A percentile compares a stretch with the other conserved stretches of the same genome.
Evolutionary conservation across 2,888 invertebrate species (phyloP).

Genomic region (Stomorhina lunata): DNA sequence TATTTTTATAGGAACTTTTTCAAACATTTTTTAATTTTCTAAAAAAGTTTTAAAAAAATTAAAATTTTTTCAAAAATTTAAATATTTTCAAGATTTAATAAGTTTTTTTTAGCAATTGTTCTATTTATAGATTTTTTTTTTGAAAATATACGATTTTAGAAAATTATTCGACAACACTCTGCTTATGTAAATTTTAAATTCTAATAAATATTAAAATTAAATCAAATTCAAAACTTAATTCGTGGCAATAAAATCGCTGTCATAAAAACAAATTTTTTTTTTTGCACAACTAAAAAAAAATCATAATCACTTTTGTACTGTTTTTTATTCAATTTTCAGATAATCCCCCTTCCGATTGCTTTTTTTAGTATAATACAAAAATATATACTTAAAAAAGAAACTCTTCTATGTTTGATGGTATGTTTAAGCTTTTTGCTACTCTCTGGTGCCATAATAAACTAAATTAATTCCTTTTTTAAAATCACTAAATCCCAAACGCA

Average conservation of each 20-base stretch:
- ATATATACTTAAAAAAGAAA: neutral
- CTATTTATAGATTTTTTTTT: no score
- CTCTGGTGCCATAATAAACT: constrained; percentile 47
- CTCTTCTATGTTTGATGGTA: neutral
- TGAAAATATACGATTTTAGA: no score
- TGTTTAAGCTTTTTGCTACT: neutral
- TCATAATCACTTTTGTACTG: constrained; percentile 10
- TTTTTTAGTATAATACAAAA: neutral
- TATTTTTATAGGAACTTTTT: no score
- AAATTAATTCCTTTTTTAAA: constrained; percentile 59
- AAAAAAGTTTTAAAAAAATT: no score
- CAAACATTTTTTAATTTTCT: no score
- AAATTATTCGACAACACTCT: no score
- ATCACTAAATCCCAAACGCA: constrained; percentile 52
- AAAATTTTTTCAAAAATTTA: no score
- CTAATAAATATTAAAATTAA: neutral
- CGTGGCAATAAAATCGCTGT: constrained; percentile 27
- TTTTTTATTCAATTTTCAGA: constrained; percentile 9
- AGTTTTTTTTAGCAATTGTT: no score
- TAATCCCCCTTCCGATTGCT: neutral
- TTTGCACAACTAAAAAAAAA: constrained; percentile 8
- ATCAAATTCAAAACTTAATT: constrained; percentile 6
- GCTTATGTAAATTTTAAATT: no score
- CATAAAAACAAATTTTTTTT: constrained; percentile 38
- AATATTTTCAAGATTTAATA: no score